A percentile compares a stretch with the other conserved stretches of the same genome.
phyloP scores from a whole-genome alignment of 2,113 vertebrate species.

The Desmodus rotundus region DNA sequence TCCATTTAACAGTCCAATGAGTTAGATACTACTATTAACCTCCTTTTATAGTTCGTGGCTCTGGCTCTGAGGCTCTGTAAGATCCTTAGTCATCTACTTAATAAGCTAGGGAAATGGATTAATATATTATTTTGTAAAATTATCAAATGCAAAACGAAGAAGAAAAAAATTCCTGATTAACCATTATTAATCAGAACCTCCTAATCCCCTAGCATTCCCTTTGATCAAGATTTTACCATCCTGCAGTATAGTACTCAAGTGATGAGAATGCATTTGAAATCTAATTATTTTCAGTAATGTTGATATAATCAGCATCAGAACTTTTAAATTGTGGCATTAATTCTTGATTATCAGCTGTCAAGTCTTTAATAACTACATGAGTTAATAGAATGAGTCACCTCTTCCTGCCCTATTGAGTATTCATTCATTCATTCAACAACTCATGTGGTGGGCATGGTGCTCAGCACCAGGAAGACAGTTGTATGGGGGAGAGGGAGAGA shows the following conservation, averaged over 20 bases:
- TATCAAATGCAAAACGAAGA: constrained; percentile 48
- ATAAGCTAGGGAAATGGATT: constrained; percentile 38
- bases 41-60: background rate
- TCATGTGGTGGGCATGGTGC: background rate
- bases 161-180: constrained; percentile 42
- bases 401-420: background rate
- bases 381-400: constrained; percentile 32
- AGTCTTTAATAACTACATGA: constrained; percentile 27
- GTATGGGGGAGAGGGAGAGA: background rate
- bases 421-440: constrained; percentile 21
- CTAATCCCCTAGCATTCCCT: constrained; percentile 45
- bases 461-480: background rate
- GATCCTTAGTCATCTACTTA: background rate
- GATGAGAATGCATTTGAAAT: constrained; percentile 39
- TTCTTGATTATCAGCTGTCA: constrained; percentile 55
- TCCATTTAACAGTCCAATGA: background rate
- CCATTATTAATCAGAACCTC: constrained; percentile 36
- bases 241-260: constrained; percentile 38
- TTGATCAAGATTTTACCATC: constrained; percentile 53
- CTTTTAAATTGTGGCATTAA: constrained; percentile 48
- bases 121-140: constrained; percentile 42
- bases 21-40: background rate
- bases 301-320: constrained; percentile 59
- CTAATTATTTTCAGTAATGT: constrained; percentile 60
- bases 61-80: background rate